These are phyloP conservation scores for Dromococcyx pavoninus DNA, from an alignment of 2,797 vertebrate species.

Conservation along the genomic window DNA sequence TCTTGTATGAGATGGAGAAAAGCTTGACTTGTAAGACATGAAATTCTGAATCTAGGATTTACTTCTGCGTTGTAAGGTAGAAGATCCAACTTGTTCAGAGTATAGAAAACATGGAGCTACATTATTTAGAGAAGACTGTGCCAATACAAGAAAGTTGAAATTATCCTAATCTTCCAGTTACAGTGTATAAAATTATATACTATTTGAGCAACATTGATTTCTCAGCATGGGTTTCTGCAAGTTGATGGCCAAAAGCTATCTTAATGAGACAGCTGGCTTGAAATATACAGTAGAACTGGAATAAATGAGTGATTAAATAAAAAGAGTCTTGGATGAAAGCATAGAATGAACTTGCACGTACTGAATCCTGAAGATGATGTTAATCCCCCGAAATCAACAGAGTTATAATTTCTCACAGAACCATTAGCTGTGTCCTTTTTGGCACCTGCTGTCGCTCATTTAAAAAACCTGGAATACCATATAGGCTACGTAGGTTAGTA, in stretches of 20 bases:
- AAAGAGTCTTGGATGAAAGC: background rate
- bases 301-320: slow-evolving; percentile 15
- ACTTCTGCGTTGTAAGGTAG: slow-evolving; percentile 32
- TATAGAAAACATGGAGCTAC: slow-evolving; percentile 43
- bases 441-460: background rate
- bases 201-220: slow-evolving; percentile 49
- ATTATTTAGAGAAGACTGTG: slow-evolving; percentile 25
- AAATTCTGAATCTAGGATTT: slow-evolving; percentile 36
- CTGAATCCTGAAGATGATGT: background rate
- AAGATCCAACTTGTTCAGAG: slow-evolving; percentile 54
- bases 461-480: background rate
- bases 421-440: background rate
- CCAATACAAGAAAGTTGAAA: slow-evolving; percentile 36
- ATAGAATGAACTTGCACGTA: background rate
- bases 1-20: background rate
- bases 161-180: slow-evolving; percentile 69
- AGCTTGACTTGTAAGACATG: slow-evolving; percentile 7
- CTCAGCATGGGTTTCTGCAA: slow-evolving; percentile 43
- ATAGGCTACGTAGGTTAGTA: background rate
- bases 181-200: slow-evolving; percentile 51
- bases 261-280: slow-evolving; percentile 37
- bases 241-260: slow-evolving; percentile 28
- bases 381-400: background rate
- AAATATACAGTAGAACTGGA: slow-evolving; percentile 45
- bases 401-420: background rate